phyloP scores from a whole-genome alignment of 2,113 vertebrate species.

The Myrmecobius fasciatus region DNA sequence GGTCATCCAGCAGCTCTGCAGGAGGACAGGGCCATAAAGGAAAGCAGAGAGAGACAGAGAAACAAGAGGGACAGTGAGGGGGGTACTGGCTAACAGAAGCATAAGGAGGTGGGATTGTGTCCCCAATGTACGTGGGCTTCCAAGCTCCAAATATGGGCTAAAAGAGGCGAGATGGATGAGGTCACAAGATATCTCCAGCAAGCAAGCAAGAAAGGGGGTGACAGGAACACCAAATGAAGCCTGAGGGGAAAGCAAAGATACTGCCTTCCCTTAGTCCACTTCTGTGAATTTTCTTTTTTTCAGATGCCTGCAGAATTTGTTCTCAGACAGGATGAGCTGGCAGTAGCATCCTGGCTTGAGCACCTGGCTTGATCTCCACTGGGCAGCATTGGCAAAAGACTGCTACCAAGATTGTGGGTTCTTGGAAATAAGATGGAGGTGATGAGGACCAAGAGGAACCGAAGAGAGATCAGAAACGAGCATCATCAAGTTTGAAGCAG shows the following conservation, averaged over 20 bases:
- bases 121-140: slow-evolving; percentile 13
- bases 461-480: background rate
- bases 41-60: slow-evolving; percentile 77
- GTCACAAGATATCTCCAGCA: slow-evolving; percentile 40
- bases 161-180: slow-evolving; percentile 48
- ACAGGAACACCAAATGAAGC: slow-evolving; percentile 1
- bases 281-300: slow-evolving; percentile 5
- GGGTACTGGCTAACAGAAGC: slow-evolving; percentile 53
- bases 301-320: slow-evolving; percentile 20
- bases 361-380: background rate
- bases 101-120: slow-evolving; percentile 58
- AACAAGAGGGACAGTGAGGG: slow-evolving; percentile 71
- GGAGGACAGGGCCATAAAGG: slow-evolving; percentile 77
- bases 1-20: slow-evolving; percentile 94
- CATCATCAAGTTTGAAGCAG: slow-evolving; percentile 13
- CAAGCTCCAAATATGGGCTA: slow-evolving; percentile 64
- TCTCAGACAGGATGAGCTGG: background rate
- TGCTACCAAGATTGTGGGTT: slow-evolving; percentile 19
- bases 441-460: slow-evolving; percentile 42
- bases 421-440: slow-evolving; percentile 36
- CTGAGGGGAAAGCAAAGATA: slow-evolving; percentile 26
- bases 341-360: slow-evolving; percentile 13
- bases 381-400: background rate
- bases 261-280: background rate
- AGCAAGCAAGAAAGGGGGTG: slow-evolving; percentile 22